These are phyloP conservation scores for Pogonomyrmex californicus DNA, from an alignment of 1,140 invertebrate species.

Conservation along the genomic window DNA sequence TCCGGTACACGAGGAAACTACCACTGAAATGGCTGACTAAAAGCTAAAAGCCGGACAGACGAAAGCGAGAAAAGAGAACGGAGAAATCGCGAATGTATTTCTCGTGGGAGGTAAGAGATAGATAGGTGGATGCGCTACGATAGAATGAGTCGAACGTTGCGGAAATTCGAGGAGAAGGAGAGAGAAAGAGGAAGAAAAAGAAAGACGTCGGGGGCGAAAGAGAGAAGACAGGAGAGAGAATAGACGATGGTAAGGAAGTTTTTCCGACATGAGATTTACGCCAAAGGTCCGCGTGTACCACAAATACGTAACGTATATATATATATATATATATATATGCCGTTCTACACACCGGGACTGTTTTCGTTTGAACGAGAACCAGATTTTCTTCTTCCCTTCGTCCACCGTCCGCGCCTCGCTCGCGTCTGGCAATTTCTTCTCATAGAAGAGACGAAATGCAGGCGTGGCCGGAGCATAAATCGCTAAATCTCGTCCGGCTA, in stretches of 20 bases:
- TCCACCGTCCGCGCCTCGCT: conserved; percentile 9
- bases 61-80: conserved; percentile 44
- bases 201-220: background rate
- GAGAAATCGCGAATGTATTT: conserved; percentile 39
- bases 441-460: conserved; percentile 73
- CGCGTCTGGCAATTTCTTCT: conserved; percentile 69
- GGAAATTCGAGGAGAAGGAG: conserved; percentile 3
- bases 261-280: conserved; percentile 76
- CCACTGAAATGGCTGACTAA: conserved; percentile 68
- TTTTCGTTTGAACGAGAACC: conserved; percentile 62
- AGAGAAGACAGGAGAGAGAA: background rate
- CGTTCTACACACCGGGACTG: conserved; percentile 56
- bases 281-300: conserved; percentile 70
- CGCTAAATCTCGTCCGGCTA: conserved; percentile 76
- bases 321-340: too few relatives aligned
- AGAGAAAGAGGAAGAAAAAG: conserved; percentile 8
- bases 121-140: conserved; percentile 29
- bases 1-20: conserved; percentile 40
- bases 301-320: conserved; percentile 68
- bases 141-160: conserved; percentile 51
- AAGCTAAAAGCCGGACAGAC: conserved; percentile 76
- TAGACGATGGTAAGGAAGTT: conserved; percentile 56
- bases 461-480: conserved; percentile 79
- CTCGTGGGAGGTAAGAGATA: conserved; percentile 40
- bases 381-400: conserved; percentile 16